Conservation (phyloP, 2,113 vertebrate species). For the Hymenochirus boettgeri region DNA sequence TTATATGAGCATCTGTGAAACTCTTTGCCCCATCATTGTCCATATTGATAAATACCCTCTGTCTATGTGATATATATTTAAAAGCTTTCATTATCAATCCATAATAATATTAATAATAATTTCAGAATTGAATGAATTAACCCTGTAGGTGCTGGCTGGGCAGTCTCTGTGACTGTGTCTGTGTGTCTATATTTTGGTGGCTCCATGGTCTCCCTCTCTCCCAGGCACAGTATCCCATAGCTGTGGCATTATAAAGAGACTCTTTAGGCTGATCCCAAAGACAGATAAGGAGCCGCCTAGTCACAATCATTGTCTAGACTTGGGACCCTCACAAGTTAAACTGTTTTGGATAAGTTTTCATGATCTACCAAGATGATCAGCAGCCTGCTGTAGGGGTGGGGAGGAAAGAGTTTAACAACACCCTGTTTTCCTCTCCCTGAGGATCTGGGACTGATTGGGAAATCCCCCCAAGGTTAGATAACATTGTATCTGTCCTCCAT, state of each 20-base stretch:
- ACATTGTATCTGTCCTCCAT: no score
- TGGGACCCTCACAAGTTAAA: slow-evolving; percentile 76
- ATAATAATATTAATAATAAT: no score
- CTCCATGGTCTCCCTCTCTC: slow-evolving; percentile 46
- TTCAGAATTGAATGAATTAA: no score
- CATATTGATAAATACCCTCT: no score
- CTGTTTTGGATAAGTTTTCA: slow-evolving; percentile 77
- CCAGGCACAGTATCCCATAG: slow-evolving; percentile 52
- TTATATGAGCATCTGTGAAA: no score
- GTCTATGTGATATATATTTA: no score
- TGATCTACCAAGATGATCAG: slow-evolving; percentile 69
- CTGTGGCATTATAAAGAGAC: slow-evolving; percentile 62
- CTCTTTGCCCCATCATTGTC: no score
- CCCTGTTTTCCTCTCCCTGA: slow-evolving; percentile 54
- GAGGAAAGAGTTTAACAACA: slow-evolving; percentile 58
- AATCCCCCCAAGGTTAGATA: no score
- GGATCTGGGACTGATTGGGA: slow-evolving; percentile 31
- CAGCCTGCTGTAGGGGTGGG: slow-evolving; percentile 50
- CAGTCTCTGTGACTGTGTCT: slow-evolving; percentile 61
- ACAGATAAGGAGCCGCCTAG: slow-evolving; percentile 77
- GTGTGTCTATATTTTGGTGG: slow-evolving; percentile 51
- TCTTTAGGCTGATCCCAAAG: slow-evolving; percentile 71
- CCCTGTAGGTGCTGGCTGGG: background rate
- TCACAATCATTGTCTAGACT: slow-evolving; percentile 77
- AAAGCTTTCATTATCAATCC: no score